Base-by-base conservation (phyloP, 2,888 invertebrate species). In the Apoda limacodes region DNA sequence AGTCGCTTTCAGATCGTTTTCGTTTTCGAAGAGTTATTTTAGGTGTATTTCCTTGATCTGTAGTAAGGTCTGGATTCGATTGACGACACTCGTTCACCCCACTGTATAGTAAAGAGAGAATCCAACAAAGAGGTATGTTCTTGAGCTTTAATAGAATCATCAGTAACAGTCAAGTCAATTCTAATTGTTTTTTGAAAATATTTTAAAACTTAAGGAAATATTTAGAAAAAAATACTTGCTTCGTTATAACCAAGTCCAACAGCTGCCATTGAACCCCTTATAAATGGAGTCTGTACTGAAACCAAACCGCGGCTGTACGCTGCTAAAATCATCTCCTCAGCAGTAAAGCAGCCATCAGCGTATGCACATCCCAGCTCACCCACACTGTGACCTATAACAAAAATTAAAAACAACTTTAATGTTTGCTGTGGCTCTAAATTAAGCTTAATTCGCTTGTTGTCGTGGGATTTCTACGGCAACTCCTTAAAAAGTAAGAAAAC, bases 191-290 rank as follows among this genome's bases (percentile, higher is more conserved):
- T n/a, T 9, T 17, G 13, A 10, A 19, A 13, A n/a, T n/a, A n/a
- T n/a, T n/a, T n/a, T n/a, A n/a, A n/a, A n/a, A n/a, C n/a, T n/a
- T n/a, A n/a, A n/a, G n/a, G n/a, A n/a, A n/a, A n/a, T n/a, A n/a
- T n/a, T n/a, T 19, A 24, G n/a, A n/a, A n/a, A n/a, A 15, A 22
- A 9, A 26, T 12, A 30, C 43, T 50, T 41, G 85, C 76, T 5
- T 74, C 55, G 22, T 76, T 63, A 44, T 81, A 83, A 1, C 85
- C 82, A 2, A 86, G 46, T 4, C 92, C 94, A 13, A 95, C 83
- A 5, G 93, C 93, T 10, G 94, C 94, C 95, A 95, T 95, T 6
- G 88, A 87, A 13, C 92, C 93, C n/a, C 59, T 63, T 10, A 88
- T 83, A 26, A 88, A 69, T 5, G 82, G 70, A 1, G 85, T 81